Conservation (phyloP, 2,113 vertebrate species). For the Mesocricetus auratus region DNA sequence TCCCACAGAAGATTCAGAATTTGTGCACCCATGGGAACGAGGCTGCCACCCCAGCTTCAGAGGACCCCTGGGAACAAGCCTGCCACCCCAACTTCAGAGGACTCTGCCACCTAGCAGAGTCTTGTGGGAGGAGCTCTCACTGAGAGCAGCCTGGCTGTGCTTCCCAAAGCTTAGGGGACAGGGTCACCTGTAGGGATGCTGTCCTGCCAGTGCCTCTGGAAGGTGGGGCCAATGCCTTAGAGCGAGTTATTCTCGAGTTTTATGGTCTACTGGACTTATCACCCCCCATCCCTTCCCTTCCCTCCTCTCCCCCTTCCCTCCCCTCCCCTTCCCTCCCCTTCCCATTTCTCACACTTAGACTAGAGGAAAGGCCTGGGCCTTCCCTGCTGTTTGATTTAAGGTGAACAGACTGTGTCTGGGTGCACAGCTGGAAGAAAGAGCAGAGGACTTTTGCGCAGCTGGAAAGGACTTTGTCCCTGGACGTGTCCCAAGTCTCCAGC, state of each 20-base stretch:
- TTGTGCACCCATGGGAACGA: no score
- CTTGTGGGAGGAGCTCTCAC: no score
- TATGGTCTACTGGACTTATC: neutral
- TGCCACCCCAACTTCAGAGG: neutral
- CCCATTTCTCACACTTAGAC: neutral
- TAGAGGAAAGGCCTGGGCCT: neutral
- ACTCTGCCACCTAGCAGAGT: neutral
- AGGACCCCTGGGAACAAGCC: neutral
- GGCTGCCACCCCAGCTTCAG: neutral
- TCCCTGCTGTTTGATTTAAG: neutral
- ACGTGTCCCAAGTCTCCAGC: neutral
- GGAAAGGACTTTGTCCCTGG: neutral
- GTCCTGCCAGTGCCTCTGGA: fast-evolving
- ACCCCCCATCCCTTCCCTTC: neutral
- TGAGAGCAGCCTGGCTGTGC: neutral
- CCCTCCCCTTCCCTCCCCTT: neutral
- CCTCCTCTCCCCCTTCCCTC: neutral
- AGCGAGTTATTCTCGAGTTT: neutral
- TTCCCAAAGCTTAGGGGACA: neutral
- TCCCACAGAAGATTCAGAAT: neutral
- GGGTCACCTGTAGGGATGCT: no score
- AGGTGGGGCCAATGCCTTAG: neutral
- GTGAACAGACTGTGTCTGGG: neutral
- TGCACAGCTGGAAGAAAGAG: neutral
- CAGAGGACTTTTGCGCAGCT: neutral